Base-by-base conservation (phyloP, 2,113 vertebrate genomes). In the Prinia subflava region DNA sequence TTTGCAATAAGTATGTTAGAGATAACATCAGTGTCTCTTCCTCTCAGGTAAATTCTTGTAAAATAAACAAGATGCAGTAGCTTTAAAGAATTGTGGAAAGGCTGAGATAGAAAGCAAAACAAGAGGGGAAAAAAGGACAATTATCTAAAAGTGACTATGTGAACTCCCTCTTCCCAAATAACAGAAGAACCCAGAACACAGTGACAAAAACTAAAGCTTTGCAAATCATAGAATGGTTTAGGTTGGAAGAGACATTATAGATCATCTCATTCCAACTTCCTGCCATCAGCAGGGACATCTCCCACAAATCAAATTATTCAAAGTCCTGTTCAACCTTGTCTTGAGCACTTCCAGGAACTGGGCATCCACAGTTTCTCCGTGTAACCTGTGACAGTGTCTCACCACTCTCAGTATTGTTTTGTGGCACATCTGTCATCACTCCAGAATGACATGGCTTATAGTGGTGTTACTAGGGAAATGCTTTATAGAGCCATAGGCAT, bases 51-150 rank as follows among this genome's bases (percentile, higher is more conserved):
- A 63, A 49, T 25, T 65, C 11, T 68, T 52, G 19, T 77, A 39
- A 67, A 88, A 63, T 52, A 78, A 74, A 70, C 23, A 50, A 59
- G 27, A 59, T n/a, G 1, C 3, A 55, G 15, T 4, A 24, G 15
- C 14, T 77, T 74, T 70, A 46, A n/a, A 55, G 22, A 70, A 10
- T 57, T 6, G 4, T 63, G 33, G 12, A 70, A 41, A 65, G 16
- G 19, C 5, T 82, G 17, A 70, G 3, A 44, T 10, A 55, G 15
- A 62, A 69, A 71, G 7, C 33, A 39, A 71, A 82, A 41, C 3
- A 9, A 33, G 20, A 30, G 10, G 10, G 2, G 1, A 0, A 3
- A 20, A 41, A 47, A 60, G 1, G 10, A 15, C 55, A 74, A 15
- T 49, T 3, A 42, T 35, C 33, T 59, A 67, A 67, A 91, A 62